phyloP scores from a whole-genome alignment of 2,113 vertebrate genomes.

The zebrafish (Danio rerio) region DNA sequence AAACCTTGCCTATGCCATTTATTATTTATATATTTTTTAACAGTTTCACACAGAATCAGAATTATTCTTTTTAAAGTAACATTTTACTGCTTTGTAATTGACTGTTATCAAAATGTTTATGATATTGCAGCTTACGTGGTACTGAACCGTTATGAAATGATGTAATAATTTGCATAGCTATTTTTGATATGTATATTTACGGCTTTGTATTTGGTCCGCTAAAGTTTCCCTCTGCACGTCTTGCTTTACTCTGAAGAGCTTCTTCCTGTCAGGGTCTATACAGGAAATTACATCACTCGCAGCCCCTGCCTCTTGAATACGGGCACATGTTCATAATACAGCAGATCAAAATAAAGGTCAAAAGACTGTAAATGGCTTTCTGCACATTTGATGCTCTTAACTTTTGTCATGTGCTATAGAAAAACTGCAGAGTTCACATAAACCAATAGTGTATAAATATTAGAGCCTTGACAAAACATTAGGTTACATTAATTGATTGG shows the following conservation, averaged over 20 bases:
- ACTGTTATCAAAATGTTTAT: not conserved
- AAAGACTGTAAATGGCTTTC: not conserved
- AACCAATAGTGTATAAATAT: not conserved
- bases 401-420: not conserved
- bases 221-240: conserved; percentile 5
- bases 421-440: not conserved
- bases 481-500: not conserved
- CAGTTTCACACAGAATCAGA: not conserved
- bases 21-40: not conserved
- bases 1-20: not conserved
- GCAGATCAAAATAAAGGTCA: not conserved
- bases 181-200: conserved; percentile 1
- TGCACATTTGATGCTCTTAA: not conserved
- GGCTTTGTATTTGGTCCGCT: not conserved
- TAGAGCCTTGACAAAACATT: not conserved
- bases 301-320: not conserved
- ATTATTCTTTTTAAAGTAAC: not conserved
- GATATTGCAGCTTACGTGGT: not conserved
- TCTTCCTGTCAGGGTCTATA: conserved; percentile 20
- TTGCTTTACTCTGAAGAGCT: conserved; percentile 5
- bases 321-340: not conserved
- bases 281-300: conserved; percentile 29
- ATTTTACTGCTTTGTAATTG: no score
- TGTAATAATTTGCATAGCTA: not conserved
- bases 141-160: not conserved